A percentile compares a stretch with the other conserved stretches of the same genome.
Conservation (phyloP, 2,888 invertebrate genomes). For the Chironomus tentans region DNA sequence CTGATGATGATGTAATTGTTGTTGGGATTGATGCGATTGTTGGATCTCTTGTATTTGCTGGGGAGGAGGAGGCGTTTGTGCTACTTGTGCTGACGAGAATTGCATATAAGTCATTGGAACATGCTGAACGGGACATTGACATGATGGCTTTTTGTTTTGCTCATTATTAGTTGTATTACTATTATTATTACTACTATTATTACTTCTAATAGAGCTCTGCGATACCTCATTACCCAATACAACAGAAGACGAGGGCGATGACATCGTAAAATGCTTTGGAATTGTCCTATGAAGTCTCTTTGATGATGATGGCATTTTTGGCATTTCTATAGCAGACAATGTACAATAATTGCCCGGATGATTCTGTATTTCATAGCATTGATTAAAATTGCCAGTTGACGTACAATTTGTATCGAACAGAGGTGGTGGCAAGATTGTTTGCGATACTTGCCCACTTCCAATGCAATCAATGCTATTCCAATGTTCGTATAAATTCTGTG, state of each 20-base stretch:
- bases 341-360: slow-evolving; percentile 23
- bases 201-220: background rate
- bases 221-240: background rate
- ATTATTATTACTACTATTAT: slow-evolving; percentile 28
- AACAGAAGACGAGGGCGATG: slow-evolving; percentile 1
- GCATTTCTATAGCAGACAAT: slow-evolving; percentile 28
- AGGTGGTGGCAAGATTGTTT: slow-evolving; percentile 16
- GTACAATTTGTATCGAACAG: slow-evolving; percentile 14
- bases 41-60: slow-evolving; percentile 31
- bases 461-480: slow-evolving; percentile 17
- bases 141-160: slow-evolving; percentile 38
- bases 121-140: slow-evolving; percentile 43
- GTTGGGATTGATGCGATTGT: slow-evolving; percentile 32
- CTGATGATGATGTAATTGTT: slow-evolving; percentile 29
- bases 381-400: slow-evolving; percentile 11
- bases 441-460: slow-evolving; percentile 1
- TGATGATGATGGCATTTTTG: slow-evolving; percentile 39
- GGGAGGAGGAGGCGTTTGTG: slow-evolving; percentile 28
- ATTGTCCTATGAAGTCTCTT: slow-evolving; percentile 43
- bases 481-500: slow-evolving; percentile 19
- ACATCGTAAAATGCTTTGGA: slow-evolving; percentile 40
- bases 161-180: slow-evolving; percentile 9
- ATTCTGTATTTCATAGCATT: slow-evolving; percentile 20
- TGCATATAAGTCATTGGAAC: slow-evolving; percentile 43
- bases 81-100: slow-evolving; percentile 36